Percentiles rank a stretch among this genome's conserved stretches.
Evolutionary conservation across 2,888 invertebrate genomes (phyloP).

Genomic region (Acronicta aceris): DNA sequence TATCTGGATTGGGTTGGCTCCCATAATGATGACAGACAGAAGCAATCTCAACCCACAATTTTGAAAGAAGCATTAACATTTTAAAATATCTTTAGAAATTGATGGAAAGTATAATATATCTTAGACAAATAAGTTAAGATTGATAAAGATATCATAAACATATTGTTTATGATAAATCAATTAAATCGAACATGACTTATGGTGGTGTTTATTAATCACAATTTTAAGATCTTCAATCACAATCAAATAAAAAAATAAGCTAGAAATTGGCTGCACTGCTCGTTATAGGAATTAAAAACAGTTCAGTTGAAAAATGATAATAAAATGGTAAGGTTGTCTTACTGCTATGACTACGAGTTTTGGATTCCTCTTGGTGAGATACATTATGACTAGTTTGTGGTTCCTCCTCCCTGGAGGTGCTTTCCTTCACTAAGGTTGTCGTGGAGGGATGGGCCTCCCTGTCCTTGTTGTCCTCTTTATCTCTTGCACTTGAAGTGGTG

Average conservation of each 20-base stretch:
- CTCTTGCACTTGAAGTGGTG: conserved; percentile 68
- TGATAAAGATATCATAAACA: too few species aligned
- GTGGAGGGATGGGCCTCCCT: conserved; percentile 66
- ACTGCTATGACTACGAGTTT: conserved; percentile 81
- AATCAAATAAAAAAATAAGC: too few species aligned
- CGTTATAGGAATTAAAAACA: too few species aligned
- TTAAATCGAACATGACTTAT: too few species aligned
- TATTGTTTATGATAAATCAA: too few species aligned
- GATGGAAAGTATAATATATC: too few species aligned
- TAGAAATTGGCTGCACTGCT: too few species aligned
- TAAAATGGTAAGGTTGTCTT: conserved; percentile 54
- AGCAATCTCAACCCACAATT: not conserved
- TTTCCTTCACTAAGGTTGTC: conserved; percentile 62
- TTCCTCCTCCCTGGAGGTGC: conserved; percentile 66
- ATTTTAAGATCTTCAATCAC: too few species aligned
- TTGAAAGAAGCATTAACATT: not conserved
- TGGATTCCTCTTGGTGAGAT: conserved; percentile 74
- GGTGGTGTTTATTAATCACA: too few species aligned
- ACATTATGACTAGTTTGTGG: conserved; percentile 84
- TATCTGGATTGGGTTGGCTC: conserved; percentile 1
- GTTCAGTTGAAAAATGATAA: too few species aligned
- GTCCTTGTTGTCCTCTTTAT: conserved; percentile 67
- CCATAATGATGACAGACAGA: not conserved
- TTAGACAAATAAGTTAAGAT: too few species aligned
- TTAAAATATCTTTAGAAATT: not conserved